These are phyloP conservation scores for Cryptus viduatorius DNA, from an alignment of 2,888 invertebrate species.

Conservation along the genomic window DNA sequence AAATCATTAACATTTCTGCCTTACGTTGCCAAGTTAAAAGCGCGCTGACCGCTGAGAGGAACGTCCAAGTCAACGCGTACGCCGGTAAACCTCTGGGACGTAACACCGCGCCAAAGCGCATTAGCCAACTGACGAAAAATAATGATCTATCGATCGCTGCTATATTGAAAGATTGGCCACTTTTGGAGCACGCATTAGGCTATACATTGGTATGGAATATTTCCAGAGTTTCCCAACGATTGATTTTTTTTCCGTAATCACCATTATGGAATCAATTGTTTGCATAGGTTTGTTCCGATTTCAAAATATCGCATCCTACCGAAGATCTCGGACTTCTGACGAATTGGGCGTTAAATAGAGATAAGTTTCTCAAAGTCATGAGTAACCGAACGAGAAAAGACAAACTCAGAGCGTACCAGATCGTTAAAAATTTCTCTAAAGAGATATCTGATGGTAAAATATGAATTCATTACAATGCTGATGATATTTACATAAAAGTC, in stretches of 20 bases:
- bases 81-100: too few species aligned
- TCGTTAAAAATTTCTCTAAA: not conserved
- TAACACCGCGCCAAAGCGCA: constrained; percentile 14
- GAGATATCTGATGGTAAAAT: constrained; percentile 6
- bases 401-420: not conserved
- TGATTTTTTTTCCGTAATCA: not conserved
- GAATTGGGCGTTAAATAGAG: not conserved
- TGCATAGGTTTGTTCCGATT: not conserved
- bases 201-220: constrained; percentile 44
- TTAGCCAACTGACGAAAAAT: constrained; percentile 15
- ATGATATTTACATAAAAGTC: too few species aligned
- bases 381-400: not conserved
- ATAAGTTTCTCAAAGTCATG: not conserved
- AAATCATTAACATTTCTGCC: too few species aligned
- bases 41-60: too few species aligned
- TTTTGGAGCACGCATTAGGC: constrained; percentile 41
- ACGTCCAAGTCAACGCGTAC: too few species aligned
- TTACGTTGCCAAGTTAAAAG: too few species aligned
- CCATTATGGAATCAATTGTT: not conserved
- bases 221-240: not conserved
- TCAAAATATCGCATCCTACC: not conserved
- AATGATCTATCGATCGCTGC: not conserved
- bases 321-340: not conserved
- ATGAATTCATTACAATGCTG: not conserved
- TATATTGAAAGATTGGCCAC: constrained; percentile 47